Percentiles rank a stretch among this genome's conserved stretches.
Evolutionary conservation across 2,113 vertebrate genomes (phyloP).

Genomic region (Zingel zingel): DNA sequence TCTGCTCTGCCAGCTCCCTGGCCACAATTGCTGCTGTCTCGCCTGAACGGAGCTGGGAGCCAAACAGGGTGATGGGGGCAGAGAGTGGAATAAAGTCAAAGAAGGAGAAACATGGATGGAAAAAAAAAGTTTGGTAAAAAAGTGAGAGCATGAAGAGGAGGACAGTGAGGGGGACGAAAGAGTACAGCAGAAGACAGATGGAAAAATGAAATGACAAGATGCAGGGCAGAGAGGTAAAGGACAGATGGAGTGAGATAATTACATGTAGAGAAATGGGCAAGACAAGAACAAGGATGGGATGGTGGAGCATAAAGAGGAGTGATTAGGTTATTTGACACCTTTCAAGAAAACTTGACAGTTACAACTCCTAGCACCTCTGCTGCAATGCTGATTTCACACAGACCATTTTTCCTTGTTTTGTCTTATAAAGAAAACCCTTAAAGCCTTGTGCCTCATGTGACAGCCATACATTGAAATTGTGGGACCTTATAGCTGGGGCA

Average conservation of each 20-base stretch:
- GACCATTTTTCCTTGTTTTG: not conserved
- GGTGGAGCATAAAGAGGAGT: not conserved
- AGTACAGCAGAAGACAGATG: constrained; percentile 13
- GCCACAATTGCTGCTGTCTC: constrained; percentile 97
- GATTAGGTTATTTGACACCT: constrained; percentile 8
- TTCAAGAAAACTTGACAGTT: constrained; percentile 28
- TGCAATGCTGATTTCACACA: constrained; percentile 5
- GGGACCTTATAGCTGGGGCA: not conserved
- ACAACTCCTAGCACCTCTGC: constrained; percentile 7
- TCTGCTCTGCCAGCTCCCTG: constrained; percentile 95
- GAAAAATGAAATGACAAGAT: constrained; percentile 25
- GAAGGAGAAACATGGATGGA: constrained; percentile 41
- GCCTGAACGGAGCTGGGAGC: constrained; percentile 93
- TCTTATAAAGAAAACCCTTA: constrained; percentile 19
- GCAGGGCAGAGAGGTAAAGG: constrained; percentile 19
- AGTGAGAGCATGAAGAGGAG: not conserved
- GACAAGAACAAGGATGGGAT: constrained; percentile 6
- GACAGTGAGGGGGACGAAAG: constrained; percentile 1
- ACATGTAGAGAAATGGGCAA: constrained; percentile 3
- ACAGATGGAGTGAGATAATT: constrained; percentile 7
- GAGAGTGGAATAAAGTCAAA: constrained; percentile 16
- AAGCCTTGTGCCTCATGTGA: constrained; percentile 11
- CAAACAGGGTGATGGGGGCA: constrained; percentile 23
- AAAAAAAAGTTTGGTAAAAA: constrained; percentile 33
- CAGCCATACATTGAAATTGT: not conserved